A percentile compares a stretch with the other conserved stretches of the same genome.
Conservation (phyloP, 2,113 vertebrate species). For the Cephalopterus ornatus region DNA sequence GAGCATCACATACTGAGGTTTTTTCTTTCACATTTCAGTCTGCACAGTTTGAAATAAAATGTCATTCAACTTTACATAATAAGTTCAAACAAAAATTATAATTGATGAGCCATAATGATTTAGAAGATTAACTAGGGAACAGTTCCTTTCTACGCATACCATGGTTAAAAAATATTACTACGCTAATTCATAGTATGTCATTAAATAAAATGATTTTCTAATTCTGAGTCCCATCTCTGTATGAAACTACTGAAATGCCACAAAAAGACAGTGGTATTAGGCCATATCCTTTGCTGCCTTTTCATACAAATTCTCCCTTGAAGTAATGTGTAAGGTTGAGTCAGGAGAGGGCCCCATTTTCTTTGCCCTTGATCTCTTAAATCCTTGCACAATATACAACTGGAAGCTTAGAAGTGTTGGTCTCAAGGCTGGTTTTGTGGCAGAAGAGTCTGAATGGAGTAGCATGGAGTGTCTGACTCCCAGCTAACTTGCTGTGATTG, state of each 20-base stretch:
- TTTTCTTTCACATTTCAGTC: constrained; percentile 49
- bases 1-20: background rate
- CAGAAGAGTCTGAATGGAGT: background rate
- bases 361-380: constrained; percentile 14
- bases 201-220: constrained; percentile 12
- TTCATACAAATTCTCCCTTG: background rate
- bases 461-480: background rate
- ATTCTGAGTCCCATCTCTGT: background rate
- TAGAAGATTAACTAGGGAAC: constrained; percentile 46
- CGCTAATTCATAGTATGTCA: constrained; percentile 28
- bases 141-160: background rate
- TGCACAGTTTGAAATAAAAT: constrained; percentile 11
- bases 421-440: background rate
- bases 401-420: background rate
- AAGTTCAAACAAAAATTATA: constrained; percentile 60
- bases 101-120: constrained; percentile 57
- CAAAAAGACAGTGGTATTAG: background rate
- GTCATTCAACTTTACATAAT: constrained; percentile 9
- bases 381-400: background rate
- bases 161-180: constrained; percentile 29
- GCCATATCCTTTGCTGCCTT: background rate
- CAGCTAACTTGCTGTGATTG: background rate
- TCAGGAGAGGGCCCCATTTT: background rate
- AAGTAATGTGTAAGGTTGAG: background rate
- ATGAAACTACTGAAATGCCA: background rate